A percentile compares a stretch with the other conserved stretches of the same genome.
Conservation (phyloP, 2,113 vertebrate genomes). For the Anolis carolinensis region DNA sequence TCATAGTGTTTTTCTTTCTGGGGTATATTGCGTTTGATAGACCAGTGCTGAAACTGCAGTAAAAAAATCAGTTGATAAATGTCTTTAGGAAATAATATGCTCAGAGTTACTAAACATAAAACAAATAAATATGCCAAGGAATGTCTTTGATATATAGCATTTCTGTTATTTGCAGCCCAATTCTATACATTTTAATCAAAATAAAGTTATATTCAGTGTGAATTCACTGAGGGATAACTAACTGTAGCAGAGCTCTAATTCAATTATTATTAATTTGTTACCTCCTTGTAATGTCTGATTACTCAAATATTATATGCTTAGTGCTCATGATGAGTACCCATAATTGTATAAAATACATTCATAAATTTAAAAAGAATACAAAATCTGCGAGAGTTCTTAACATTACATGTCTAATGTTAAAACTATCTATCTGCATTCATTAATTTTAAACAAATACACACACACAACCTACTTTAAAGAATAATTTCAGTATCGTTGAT, state of each 20-base stretch:
- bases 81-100: background rate
- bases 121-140: slow-evolving; percentile 45
- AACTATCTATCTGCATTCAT: too few species aligned
- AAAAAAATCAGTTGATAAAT: background rate
- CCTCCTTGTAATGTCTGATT: slow-evolving; percentile 38
- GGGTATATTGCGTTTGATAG: background rate
- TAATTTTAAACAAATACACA: background rate
- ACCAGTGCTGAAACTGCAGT: background rate
- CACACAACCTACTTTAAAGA: slow-evolving; percentile 57
- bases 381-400: too few species aligned
- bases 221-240: background rate
- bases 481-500: slow-evolving; percentile 48
- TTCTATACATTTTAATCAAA: background rate
- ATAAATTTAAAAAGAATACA: too few species aligned
- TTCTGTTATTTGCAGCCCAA: background rate
- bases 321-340: background rate
- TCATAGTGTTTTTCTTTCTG: background rate
- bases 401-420: too few species aligned
- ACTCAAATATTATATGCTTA: slow-evolving; percentile 35
- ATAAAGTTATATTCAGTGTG: background rate
- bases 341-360: too few species aligned
- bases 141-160: slow-evolving; percentile 46
- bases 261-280: background rate
- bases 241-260: background rate
- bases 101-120: slow-evolving; percentile 48